phyloP scores from a whole-genome alignment of 2,113 vertebrate species.

The Sebastes schlegelii region DNA sequence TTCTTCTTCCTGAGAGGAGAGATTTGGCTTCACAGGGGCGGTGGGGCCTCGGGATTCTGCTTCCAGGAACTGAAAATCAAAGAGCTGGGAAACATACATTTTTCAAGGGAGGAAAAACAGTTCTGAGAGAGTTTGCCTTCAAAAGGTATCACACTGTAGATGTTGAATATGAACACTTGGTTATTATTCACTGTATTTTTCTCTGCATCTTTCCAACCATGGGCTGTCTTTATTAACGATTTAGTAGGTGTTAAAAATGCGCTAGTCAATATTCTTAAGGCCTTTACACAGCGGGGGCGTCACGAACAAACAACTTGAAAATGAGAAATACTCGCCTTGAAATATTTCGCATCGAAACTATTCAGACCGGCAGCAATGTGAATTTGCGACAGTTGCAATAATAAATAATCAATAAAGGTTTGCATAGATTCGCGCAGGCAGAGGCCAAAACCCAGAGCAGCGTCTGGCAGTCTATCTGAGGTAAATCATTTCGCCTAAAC shows the following conservation, averaged over 20 bases:
- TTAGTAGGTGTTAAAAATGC: not conserved
- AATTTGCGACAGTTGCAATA: no score
- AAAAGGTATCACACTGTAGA: constrained; percentile 36
- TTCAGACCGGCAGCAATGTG: no score
- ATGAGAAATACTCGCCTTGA: no score
- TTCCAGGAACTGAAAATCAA: constrained; percentile 42
- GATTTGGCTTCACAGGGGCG: constrained; percentile 3
- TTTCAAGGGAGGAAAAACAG: constrained; percentile 28
- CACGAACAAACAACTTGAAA: no score
- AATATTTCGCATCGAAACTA: no score
- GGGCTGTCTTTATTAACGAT: not conserved
- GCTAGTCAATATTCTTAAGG: not conserved
- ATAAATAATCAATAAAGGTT: no score
- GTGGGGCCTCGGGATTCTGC: constrained; percentile 24
- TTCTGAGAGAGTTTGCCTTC: constrained; percentile 38
- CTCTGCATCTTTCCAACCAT: not conserved
- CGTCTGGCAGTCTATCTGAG: no score
- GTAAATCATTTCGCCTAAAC: no score
- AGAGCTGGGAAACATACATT: constrained; percentile 38
- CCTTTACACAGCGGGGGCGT: no score
- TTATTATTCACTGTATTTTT: not conserved
- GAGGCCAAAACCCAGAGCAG: no score
- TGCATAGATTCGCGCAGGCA: no score
- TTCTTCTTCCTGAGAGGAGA: constrained; percentile 8
- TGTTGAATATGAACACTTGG: constrained; percentile 5